Percentiles rank a stretch among this genome's conserved stretches.
These are phyloP conservation scores for Chrysotoxum bicinctum DNA, from an alignment of 2,888 invertebrate species.

Conservation along the genomic window DNA sequence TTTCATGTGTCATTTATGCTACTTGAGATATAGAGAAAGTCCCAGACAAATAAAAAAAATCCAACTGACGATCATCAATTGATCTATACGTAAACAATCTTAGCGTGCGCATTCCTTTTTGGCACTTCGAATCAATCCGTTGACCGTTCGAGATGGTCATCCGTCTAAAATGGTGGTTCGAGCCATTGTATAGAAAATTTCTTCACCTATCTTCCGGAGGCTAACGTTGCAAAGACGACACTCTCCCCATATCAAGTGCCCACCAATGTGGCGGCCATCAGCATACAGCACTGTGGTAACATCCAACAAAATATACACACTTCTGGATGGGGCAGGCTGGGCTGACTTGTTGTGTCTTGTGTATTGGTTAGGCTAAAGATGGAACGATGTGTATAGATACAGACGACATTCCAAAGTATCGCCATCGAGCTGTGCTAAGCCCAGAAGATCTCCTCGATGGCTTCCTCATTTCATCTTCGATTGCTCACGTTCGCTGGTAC, in stretches of 20 bases:
- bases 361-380: conserved; percentile 63
- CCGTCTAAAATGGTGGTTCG: conserved; percentile 70
- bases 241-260: conserved; percentile 69
- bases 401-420: conserved; percentile 70
- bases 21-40: conserved; percentile 62
- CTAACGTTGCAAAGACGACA: conserved; percentile 71
- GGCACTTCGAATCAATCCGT: conserved; percentile 63
- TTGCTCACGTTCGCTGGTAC: conserved; percentile 72
- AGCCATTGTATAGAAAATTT: conserved; percentile 70
- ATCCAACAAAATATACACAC: conserved; percentile 54
- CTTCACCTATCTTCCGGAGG: conserved; percentile 72
- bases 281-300: conserved; percentile 56
- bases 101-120: conserved; percentile 70
- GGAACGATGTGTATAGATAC: conserved; percentile 63
- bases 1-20: conserved; percentile 63
- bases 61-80: conserved; percentile 57
- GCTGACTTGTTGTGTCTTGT: not conserved
- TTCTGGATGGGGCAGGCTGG: conserved; percentile 47
- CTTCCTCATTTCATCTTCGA: conserved; percentile 73
- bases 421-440: conserved; percentile 56
- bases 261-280: conserved; percentile 65
- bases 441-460: conserved; percentile 73
- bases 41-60: conserved; percentile 24
- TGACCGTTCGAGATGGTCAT: conserved; percentile 68
- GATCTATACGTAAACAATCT: conserved; percentile 65